These are phyloP conservation scores for Drosophila melanica DNA, from an alignment of 1,140 invertebrate genomes.

Conservation along the genomic window DNA sequence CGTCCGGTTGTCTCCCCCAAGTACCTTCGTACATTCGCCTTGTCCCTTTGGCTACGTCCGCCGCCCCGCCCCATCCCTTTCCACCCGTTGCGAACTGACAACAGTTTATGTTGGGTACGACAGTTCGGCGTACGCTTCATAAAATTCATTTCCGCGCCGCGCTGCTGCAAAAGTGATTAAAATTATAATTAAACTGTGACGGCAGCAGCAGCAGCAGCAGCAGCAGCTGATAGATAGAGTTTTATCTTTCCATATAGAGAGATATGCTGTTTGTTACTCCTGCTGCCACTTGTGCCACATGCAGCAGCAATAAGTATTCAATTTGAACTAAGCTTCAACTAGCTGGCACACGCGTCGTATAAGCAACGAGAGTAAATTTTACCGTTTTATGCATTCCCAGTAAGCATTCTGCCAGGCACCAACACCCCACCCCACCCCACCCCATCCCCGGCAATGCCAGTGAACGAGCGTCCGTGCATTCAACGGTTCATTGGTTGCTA, in stretches of 20 bases:
- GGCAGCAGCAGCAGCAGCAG: constrained; percentile 24
- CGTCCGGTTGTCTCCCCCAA: constrained; percentile 6
- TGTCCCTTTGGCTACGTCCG: not conserved
- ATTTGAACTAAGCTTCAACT: constrained; percentile 74
- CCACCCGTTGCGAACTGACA: constrained; percentile 56
- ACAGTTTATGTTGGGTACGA: constrained; percentile 80
- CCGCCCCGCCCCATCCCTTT: not conserved
- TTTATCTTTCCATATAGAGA: constrained; percentile 29
- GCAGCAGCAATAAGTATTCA: constrained; percentile 58
- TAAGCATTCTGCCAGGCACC: constrained; percentile 40
- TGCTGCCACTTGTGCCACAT: not conserved
- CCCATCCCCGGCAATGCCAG: not conserved
- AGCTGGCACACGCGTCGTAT: constrained; percentile 66
- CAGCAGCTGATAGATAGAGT: constrained; percentile 42
- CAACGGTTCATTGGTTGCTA: constrained; percentile 81
- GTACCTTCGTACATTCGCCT: not conserved
- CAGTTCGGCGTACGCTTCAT: constrained; percentile 79
- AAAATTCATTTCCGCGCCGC: constrained; percentile 80
- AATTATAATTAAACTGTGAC: constrained; percentile 81
- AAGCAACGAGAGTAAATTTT: constrained; percentile 64
- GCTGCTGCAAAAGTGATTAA: constrained; percentile 80
- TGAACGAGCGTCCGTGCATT: constrained; percentile 59
- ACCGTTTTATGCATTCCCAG: constrained; percentile 71
- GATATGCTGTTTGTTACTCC: not conserved
- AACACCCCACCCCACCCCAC: not conserved